Percentiles rank a stretch among this genome's conserved stretches.
phyloP scores from a whole-genome alignment of 2,888 invertebrate genomes.

The Zaprionus bogoriensis region DNA sequence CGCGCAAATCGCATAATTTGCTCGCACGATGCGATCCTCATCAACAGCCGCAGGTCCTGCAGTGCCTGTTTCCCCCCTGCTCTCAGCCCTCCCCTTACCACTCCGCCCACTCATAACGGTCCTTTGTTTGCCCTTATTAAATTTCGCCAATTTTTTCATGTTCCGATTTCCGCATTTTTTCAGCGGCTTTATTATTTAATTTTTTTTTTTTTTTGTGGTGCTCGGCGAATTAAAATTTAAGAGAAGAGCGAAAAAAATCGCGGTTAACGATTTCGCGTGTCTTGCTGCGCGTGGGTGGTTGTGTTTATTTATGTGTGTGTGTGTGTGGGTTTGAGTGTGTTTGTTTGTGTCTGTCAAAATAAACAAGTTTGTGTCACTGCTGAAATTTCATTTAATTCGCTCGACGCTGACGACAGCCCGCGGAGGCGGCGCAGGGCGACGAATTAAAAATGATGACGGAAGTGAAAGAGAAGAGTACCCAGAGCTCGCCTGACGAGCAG shows the following conservation, averaged over 20 bases:
- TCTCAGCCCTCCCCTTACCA: not conserved
- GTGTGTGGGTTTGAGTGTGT: conserved; percentile 21
- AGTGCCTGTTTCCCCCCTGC: not conserved
- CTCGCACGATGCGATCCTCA: conserved; percentile 15
- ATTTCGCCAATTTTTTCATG: conserved; percentile 66
- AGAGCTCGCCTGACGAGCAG: not conserved
- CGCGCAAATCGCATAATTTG: conserved; percentile 53
- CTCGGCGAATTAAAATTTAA: conserved; percentile 69
- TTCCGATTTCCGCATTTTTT: conserved; percentile 2
- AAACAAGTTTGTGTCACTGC: conserved; percentile 82
- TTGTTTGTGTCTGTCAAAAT: conserved; percentile 72
- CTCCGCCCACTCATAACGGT: not conserved
- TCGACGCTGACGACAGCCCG: conserved; percentile 48
- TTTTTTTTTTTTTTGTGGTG: too few species aligned
- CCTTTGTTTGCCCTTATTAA: conserved; percentile 72
- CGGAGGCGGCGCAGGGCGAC: conserved; percentile 3
- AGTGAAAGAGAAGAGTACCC: not conserved
- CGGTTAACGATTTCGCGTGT: conserved; percentile 70
- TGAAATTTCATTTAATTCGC: conserved; percentile 82
- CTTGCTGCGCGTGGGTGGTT: conserved; percentile 27
- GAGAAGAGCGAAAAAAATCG: conserved; percentile 49
- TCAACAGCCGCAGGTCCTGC: conserved; percentile 34
- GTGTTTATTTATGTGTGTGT: conserved; percentile 2
- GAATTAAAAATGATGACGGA: not conserved
- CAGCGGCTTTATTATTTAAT: conserved; percentile 40